phyloP scores from a whole-genome alignment of 2,797 vertebrate genomes.

The Cetoscarus ocellatus region DNA sequence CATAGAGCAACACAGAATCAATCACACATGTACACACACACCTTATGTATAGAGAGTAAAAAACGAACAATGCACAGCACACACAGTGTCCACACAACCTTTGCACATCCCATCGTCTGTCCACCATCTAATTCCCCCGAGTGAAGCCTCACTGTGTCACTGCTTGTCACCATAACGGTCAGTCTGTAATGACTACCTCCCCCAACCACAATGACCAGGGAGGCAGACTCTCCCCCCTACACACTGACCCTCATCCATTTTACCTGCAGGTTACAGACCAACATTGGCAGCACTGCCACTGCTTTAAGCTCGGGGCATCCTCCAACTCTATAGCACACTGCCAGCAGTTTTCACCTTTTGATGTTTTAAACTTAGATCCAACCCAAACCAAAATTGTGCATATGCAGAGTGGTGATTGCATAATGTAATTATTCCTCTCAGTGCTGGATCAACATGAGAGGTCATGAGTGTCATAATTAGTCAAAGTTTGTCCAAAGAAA shows the following conservation, averaged over 20 bases:
- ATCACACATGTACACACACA: slow-evolving; percentile 43
- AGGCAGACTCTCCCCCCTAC: slow-evolving; percentile 38
- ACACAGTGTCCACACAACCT: slow-evolving; percentile 59
- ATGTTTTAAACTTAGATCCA: neutral
- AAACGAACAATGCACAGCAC: slow-evolving; percentile 42
- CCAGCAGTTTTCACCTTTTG: slow-evolving; percentile 9
- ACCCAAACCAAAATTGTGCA: neutral
- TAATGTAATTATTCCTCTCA: neutral
- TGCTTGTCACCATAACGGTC: slow-evolving; percentile 75
- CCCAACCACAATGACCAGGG: slow-evolving; percentile 66
- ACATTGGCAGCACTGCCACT: neutral
- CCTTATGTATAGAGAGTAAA: slow-evolving; percentile 55
- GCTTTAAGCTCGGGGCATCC: slow-evolving; percentile 10
- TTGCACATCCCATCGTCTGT: slow-evolving; percentile 54
- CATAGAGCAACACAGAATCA: slow-evolving; percentile 23
- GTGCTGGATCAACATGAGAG: slow-evolving; percentile 1
- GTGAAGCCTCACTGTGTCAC: slow-evolving; percentile 67
- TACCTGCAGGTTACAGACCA: slow-evolving; percentile 57
- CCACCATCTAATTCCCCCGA: slow-evolving; percentile 64
- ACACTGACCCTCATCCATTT: slow-evolving; percentile 63
- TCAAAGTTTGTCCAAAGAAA: neutral
- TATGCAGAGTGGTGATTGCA: neutral
- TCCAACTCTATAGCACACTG: slow-evolving; percentile 14
- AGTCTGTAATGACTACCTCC: slow-evolving; percentile 74
- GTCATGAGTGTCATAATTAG: neutral